Conservation (phyloP, 1,140 invertebrate species). For the Drosophila guanche region DNA sequence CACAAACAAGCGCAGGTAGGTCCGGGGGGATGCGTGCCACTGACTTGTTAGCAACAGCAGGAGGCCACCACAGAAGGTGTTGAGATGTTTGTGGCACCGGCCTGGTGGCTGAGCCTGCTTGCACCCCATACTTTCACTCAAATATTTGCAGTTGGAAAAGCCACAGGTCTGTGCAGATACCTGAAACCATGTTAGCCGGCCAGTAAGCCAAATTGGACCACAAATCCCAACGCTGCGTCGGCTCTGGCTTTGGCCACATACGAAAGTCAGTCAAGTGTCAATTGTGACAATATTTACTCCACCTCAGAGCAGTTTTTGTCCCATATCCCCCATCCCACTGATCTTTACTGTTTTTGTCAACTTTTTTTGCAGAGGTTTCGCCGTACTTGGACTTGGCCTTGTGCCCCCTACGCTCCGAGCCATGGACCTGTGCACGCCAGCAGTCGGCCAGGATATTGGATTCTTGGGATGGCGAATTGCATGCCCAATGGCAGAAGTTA, state of each 20-base stretch:
- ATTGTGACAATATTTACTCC: constrained; percentile 15
- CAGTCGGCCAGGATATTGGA: constrained; percentile 73
- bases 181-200: constrained; percentile 36
- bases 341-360: constrained; percentile 2
- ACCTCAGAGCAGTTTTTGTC: background rate
- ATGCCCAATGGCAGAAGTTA: constrained; percentile 76
- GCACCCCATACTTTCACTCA: constrained; percentile 69
- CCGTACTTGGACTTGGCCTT: constrained; percentile 77
- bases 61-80: constrained; percentile 62
- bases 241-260: constrained; percentile 7
- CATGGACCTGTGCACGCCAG: constrained; percentile 78
- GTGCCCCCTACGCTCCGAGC: constrained; percentile 73
- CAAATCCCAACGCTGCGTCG: constrained; percentile 34
- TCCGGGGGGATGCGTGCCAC: background rate
- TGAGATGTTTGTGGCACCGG: constrained; percentile 1
- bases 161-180: constrained; percentile 8
- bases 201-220: constrained; percentile 64
- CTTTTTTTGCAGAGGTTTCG: constrained; percentile 69
- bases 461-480: constrained; percentile 68
- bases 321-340: constrained; percentile 12
- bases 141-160: constrained; percentile 69
- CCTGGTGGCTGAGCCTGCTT: background rate
- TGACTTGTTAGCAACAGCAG: constrained; percentile 32
- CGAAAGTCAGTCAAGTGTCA: constrained; percentile 30
- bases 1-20: constrained; percentile 13